Evolutionary conservation across 2,888 invertebrate species (phyloP).

Genomic region (Eupithecia subumbrata): DNA sequence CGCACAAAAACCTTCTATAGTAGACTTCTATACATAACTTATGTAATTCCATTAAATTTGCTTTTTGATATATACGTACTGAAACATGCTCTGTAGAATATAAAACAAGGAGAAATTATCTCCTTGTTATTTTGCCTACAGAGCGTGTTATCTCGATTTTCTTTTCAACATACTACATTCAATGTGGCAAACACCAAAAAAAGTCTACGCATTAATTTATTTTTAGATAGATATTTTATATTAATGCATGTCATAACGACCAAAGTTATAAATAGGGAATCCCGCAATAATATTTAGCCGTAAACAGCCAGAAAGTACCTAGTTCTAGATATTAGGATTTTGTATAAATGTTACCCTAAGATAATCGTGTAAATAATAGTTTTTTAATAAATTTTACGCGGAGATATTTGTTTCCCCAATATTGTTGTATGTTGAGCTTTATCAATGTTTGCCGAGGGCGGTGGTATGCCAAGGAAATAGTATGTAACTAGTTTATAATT

Average conservation of each 20-base stretch:
- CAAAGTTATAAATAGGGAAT: constrained; percentile 3
- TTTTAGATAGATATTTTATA: background rate
- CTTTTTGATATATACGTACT: background rate
- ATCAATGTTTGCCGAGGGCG: constrained; percentile 68
- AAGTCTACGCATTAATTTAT: background rate
- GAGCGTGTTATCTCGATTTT: background rate
- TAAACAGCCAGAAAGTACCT: background rate
- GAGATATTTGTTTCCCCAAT: constrained; percentile 52
- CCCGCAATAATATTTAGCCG: constrained; percentile 14
- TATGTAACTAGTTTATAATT: constrained; percentile 51
- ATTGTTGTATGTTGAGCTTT: constrained; percentile 71
- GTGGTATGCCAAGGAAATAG: constrained; percentile 67
- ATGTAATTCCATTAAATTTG: background rate
- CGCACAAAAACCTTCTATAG: background rate
- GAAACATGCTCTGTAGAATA: no score
- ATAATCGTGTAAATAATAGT: constrained; percentile 53
- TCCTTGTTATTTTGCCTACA: background rate
- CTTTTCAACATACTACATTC: background rate
- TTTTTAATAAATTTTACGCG: constrained; percentile 46
- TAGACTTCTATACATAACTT: background rate
- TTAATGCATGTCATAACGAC: constrained; percentile 1
- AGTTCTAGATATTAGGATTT: constrained; percentile 24
- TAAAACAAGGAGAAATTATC: background rate
- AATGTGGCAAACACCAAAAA: background rate
- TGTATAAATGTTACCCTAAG: constrained; percentile 39